Percentiles rank a stretch among this genome's conserved stretches.
Conservation (phyloP, 2,113 vertebrate genomes). For the Antigone vipio region DNA sequence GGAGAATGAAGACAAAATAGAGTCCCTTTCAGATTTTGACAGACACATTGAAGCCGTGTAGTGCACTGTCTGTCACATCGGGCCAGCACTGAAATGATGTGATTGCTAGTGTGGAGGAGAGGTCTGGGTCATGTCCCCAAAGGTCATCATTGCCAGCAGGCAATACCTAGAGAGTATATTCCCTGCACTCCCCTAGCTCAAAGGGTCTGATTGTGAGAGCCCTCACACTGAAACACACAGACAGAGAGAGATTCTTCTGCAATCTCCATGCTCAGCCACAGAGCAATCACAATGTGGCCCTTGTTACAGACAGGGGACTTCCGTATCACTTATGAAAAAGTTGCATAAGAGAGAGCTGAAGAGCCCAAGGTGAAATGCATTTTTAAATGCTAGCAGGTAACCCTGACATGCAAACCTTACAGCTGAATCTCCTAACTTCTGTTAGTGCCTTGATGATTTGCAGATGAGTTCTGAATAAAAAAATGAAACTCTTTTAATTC, state of each 20-base stretch:
- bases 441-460: neutral
- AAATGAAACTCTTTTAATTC: neutral
- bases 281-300: neutral
- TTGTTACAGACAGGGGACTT: neutral
- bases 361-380: neutral
- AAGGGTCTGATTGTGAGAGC: constrained; percentile 44
- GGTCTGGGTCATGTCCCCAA: constrained; percentile 38
- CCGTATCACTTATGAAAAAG: neutral
- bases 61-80: neutral
- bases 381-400: neutral
- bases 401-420: neutral
- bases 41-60: neutral
- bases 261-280: neutral
- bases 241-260: constrained; percentile 50
- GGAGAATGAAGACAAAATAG: neutral
- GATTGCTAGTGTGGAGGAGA: neutral
- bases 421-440: neutral
- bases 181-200: neutral
- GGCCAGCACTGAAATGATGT: neutral
- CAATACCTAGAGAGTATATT: constrained; percentile 33
- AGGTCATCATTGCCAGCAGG: constrained; percentile 46
- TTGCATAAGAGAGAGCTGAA: neutral
- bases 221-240: neutral
- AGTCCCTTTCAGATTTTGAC: constrained; percentile 30
- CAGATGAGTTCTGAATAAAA: neutral